Percentiles rank a stretch among this genome's conserved stretches.
Evolutionary conservation across 2,113 vertebrate species (phyloP).

Genomic region (Mormoops blainvillei): DNA sequence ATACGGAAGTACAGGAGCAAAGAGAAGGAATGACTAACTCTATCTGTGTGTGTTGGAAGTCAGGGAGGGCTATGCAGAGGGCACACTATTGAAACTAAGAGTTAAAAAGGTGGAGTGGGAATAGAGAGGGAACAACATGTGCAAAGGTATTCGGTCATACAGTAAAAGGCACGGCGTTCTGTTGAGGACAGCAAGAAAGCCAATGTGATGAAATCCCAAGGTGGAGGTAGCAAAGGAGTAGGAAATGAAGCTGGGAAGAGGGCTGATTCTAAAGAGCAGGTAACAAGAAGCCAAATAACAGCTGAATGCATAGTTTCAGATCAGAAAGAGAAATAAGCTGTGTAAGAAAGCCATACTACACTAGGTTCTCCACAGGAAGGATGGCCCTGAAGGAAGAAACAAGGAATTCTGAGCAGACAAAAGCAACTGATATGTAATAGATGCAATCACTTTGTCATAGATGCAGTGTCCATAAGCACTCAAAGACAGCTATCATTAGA

Average conservation of each 20-base stretch:
- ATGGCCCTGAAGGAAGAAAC: neutral
- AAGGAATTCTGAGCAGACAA: neutral
- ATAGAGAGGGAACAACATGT: neutral
- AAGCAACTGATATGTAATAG: neutral
- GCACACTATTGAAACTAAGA: neutral
- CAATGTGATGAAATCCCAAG: neutral
- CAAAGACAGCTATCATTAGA: neutral
- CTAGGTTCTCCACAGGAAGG: neutral
- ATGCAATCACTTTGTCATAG: neutral
- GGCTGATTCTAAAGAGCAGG: neutral
- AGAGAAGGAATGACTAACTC: neutral
- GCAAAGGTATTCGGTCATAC: neutral
- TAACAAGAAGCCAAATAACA: neutral
- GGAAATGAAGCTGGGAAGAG: neutral
- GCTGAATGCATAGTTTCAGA: neutral
- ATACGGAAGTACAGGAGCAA: neutral
- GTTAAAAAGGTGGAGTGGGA: neutral
- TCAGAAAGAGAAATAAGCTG: neutral
- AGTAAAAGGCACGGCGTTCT: neutral
- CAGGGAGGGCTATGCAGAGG: neutral
- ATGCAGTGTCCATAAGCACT: neutral
- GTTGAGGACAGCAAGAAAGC: neutral
- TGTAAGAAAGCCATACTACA: neutral
- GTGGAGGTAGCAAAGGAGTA: neutral
- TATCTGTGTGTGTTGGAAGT: neutral